Base-by-base conservation (phyloP, 2,888 invertebrate species). In the Caenorhabditis doughertyi region DNA sequence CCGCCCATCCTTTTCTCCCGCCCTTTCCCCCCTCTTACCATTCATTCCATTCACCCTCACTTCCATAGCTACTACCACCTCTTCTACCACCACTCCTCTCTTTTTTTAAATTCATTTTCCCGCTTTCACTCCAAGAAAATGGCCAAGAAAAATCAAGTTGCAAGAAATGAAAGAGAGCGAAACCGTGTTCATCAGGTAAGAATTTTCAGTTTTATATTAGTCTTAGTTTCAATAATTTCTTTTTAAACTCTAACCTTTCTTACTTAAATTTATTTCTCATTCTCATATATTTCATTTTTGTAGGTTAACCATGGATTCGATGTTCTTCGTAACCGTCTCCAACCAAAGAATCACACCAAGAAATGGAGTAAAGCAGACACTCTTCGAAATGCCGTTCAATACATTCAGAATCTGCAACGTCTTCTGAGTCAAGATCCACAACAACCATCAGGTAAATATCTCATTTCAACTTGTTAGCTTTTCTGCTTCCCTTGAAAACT, bases 311-410 rank as follows among this genome's bases (percentile, higher is more conserved):
- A 81, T 29, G 85, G 85, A 11, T 87, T 87, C 58, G 85, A 87
- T 32, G 49, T 68, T 16, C 77, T 87, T 13, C 83, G 87, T 21
- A 65, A 60, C 16, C 74, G 74, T 49, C 79, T 87, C 21, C 64
- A 74, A 11, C 67, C 72, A 23, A 68, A 74, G n/a, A 60, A 53
- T 21, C 51, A 72, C 21, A 85, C 84, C 18, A 86, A 87, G 79
- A 87, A 87, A 62, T 58, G 84, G 81, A 85, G 85, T 76, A 87
- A 87, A 70, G 87, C 87, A 0, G 87, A 86, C 32, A 87, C 87
- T 21, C 74, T 87, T 13, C 68, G 87, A 9, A 80, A 86, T 29
- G 87, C 87, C 4, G 83, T 83, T 56, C 79, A 77, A 49, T 86
- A 86, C 55, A 87, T 87, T 44, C 55, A 71, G 35, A 71, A 86